Conservation (phyloP, 2,113 vertebrate genomes). For the Atractosteus spatula region DNA sequence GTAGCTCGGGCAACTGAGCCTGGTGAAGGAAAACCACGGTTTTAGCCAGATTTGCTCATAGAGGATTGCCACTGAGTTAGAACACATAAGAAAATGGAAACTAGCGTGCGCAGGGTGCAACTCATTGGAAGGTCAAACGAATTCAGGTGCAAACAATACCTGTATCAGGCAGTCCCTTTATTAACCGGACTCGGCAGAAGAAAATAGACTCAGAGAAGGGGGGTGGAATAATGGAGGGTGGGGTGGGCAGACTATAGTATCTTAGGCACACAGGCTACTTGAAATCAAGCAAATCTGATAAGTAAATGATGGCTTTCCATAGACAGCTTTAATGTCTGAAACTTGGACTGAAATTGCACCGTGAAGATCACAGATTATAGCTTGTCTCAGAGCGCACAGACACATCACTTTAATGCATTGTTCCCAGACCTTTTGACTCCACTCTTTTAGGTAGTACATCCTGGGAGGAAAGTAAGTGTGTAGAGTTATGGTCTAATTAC, state of each 20-base stretch:
- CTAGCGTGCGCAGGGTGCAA: no score
- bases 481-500: slow-evolving; percentile 43
- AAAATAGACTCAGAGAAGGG: background rate
- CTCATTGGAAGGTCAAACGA: no score
- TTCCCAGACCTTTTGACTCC: slow-evolving; percentile 42
- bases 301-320: slow-evolving; percentile 41
- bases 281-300: slow-evolving; percentile 28
- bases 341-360: background rate
- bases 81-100: no score
- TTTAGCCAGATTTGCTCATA: no score
- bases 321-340: slow-evolving; percentile 46
- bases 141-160: background rate
- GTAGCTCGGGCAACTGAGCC: no score
- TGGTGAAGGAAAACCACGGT: no score
- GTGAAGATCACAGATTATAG: background rate
- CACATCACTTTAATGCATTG: slow-evolving; percentile 14
- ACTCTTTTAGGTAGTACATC: slow-evolving; percentile 57
- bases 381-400: slow-evolving; percentile 34
- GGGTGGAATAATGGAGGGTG: background rate
- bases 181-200: background rate
- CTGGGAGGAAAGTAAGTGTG: slow-evolving; percentile 32
- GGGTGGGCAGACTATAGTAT: background rate
- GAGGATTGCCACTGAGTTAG: no score
- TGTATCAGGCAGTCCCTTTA: background rate
- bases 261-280: slow-evolving; percentile 19